Base-by-base conservation (phyloP, 2,888 invertebrate species). In the Seira sanloemensis region DNA sequence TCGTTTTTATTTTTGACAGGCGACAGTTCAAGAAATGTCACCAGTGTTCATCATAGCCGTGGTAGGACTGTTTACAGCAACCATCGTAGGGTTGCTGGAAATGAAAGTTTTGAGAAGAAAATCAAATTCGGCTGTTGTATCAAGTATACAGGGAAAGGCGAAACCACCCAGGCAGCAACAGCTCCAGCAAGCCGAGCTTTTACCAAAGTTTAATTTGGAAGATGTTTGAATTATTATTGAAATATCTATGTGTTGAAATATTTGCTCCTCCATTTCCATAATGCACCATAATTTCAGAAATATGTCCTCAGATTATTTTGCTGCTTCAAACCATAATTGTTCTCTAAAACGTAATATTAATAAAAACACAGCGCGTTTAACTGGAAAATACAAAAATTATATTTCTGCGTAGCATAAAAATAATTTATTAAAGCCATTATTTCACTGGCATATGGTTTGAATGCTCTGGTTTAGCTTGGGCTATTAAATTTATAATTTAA, bases 121-220 rank as follows among this genome's bases (percentile, higher is more conserved):
- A 37, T 25, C 25, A 21, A 27, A 27, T 5, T n/a, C 12, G 5
- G 50, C 50, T 4, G 62, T 24, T 2, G 5, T 58, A 18, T n/a
- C 58, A 4, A 58, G 5, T 7, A 4, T 58, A 4, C 58, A 7
- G n/a, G n/a, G 7, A 4, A 62, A 78, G 16, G 62, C 78, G 18
- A 78, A 78, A 23, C 72, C 78, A 23, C 72, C 78, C 16, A n/a
- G 78, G 4, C 78, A 72, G 27, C 72, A 78, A 12, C 72, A 71
- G n/a, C 50, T 58, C 1, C 78, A 78, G 54, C 72, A 78, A 21
- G 18, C 50, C 2, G 78, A 78, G 21, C 72, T 78, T 18, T 58
- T 78, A n/a, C 72, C 65, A 67, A 79, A 79, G 12, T 67, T 73
- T 23, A 79, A 54, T 50, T 26, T 79, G n/a, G 73, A 79, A 25